Percentiles rank a stretch among this genome's conserved stretches.
phyloP scores from a whole-genome alignment of 2,888 invertebrate genomes.

The Opisthograptis luteolata region DNA sequence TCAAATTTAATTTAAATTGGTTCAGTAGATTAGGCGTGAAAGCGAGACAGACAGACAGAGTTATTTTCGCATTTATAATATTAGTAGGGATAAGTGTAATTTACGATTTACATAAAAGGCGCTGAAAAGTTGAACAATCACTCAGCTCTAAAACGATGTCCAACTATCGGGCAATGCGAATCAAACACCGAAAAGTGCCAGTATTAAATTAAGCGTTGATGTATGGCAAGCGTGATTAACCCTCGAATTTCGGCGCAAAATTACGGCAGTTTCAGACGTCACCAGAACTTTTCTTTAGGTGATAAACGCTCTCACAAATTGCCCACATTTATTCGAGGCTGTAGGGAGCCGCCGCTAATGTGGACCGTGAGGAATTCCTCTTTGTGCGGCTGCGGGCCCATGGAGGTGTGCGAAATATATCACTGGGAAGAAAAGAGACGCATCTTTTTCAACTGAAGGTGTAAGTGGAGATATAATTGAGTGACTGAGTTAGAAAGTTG shows the following conservation, averaged over 20 bases:
- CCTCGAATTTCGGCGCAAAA: slow-evolving; percentile 69
- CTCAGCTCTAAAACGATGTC: slow-evolving; percentile 30
- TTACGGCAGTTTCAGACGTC: slow-evolving; percentile 75
- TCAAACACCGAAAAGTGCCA: slow-evolving; percentile 59
- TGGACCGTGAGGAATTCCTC: slow-evolving; percentile 60
- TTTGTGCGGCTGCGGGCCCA: slow-evolving; percentile 48
- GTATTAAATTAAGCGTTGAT: slow-evolving; percentile 74
- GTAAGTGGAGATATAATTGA: slow-evolving; percentile 13
- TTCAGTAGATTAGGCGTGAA: too few species aligned
- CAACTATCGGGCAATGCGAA: slow-evolving; percentile 44
- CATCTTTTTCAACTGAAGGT: slow-evolving; percentile 21
- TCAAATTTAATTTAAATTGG: too few species aligned
- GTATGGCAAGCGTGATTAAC: slow-evolving; percentile 72
- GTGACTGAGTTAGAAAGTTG: neutral
- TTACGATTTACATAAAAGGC: too few species aligned
- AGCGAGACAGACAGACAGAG: too few species aligned
- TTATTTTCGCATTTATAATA: too few species aligned
- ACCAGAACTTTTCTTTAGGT: slow-evolving; percentile 80
- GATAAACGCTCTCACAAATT: slow-evolving; percentile 81
- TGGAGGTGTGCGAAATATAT: slow-evolving; percentile 23
- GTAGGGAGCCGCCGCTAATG: slow-evolving; percentile 71
- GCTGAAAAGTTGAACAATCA: too few species aligned
- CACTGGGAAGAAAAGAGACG: slow-evolving; percentile 12
- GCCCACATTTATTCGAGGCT: slow-evolving; percentile 75
- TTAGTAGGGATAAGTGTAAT: too few species aligned